Evolutionary conservation across 2,888 invertebrate species (phyloP).

Genomic region (Labia minor): DNA sequence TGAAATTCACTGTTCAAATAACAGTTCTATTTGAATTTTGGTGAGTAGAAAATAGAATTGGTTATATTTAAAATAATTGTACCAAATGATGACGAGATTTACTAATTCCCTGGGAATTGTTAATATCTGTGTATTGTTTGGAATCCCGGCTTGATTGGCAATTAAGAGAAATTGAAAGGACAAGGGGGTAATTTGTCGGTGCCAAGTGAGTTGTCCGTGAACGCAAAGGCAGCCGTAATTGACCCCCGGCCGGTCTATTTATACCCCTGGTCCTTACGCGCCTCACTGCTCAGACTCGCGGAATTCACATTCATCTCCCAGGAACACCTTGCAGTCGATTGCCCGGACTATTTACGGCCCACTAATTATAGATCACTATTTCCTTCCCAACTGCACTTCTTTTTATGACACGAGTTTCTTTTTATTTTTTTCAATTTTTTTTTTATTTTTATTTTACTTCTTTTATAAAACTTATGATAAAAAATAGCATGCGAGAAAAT

Average conservation of each 20-base stretch:
- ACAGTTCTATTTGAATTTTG: no score
- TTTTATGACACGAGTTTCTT: no score
- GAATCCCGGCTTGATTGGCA: no score
- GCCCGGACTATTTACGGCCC: neutral
- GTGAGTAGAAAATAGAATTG: no score
- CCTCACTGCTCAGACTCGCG: neutral
- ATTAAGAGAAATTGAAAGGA: neutral
- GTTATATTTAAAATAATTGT: no score
- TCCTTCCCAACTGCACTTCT: no score
- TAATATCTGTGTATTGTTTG: no score
- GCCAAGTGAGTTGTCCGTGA: neutral
- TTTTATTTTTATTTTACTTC: neutral
- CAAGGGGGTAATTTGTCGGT: constrained; percentile 2
- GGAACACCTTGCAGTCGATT: neutral
- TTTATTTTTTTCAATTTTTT: no score
- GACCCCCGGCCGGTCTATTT: neutral
- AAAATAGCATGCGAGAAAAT: no score
- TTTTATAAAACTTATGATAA: neutral
- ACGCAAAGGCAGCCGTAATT: neutral
- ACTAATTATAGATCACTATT: constrained; percentile 3
- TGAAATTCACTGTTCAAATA: no score
- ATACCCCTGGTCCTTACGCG: neutral
- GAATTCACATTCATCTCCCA: constrained; percentile 13
- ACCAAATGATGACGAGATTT: no score
- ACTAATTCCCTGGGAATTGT: no score